phyloP scores from a whole-genome alignment of 2,888 invertebrate species.

The Amiota mariae region DNA sequence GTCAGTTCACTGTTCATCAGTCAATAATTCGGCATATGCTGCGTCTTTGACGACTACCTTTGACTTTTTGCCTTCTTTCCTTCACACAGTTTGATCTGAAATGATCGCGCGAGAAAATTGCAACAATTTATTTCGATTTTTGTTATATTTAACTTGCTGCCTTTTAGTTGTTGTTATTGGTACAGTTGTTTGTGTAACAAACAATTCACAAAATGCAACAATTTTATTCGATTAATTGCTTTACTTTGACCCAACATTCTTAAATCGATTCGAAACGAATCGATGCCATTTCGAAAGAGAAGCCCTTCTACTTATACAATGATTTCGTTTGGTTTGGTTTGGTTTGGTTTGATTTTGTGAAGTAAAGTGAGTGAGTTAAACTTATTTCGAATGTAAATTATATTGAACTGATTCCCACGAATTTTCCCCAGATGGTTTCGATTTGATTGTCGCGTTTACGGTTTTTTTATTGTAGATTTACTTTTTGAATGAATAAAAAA shows the following conservation, averaged over 20 bases:
- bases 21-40: constrained; percentile 65
- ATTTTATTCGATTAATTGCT: constrained; percentile 56
- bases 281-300: constrained; percentile 34
- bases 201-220: constrained; percentile 28
- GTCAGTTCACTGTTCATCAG: constrained; percentile 39
- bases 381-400: constrained; percentile 59
- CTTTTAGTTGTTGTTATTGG: constrained; percentile 38
- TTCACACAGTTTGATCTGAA: background rate
- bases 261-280: constrained; percentile 46
- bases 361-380: constrained; percentile 44
- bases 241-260: background rate
- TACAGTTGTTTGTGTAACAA: constrained; percentile 25
- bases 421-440: constrained; percentile 62
- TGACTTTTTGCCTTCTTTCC: constrained; percentile 46
- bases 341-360: background rate
- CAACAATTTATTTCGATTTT: constrained; percentile 54
- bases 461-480: constrained; percentile 31
- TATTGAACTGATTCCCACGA: constrained; percentile 67
- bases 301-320: background rate
- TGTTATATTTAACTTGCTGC: constrained; percentile 29
- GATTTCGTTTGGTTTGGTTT: background rate
- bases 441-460: constrained; percentile 54
- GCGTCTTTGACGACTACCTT: constrained; percentile 27
- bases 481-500: constrained; percentile 5
- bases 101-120: constrained; percentile 60